Conservation (phyloP, 2,797 vertebrate genomes). For the Tokudaia muenninki region DNA sequence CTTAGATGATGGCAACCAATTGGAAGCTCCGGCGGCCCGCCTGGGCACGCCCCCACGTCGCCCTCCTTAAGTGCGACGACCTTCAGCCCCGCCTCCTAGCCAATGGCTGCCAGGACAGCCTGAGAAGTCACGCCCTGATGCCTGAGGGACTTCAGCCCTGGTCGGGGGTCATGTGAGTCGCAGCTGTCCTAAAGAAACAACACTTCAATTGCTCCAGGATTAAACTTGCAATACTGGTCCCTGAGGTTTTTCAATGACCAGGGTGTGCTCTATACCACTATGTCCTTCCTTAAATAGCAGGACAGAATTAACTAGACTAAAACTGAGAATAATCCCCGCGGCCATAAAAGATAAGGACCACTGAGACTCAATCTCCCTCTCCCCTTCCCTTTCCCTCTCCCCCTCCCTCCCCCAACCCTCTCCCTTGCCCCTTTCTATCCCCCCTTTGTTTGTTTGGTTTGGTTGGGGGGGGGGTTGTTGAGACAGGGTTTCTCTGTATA, state of each 20-base stretch:
- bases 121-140: not conserved
- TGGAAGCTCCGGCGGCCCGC: not conserved
- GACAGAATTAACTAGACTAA: not conserved
- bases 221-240: not conserved
- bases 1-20: slow-evolving; percentile 51
- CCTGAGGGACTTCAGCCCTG: fast-evolving
- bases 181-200: not conserved
- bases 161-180: slow-evolving; percentile 46
- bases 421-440: not conserved
- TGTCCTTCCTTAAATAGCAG: not conserved
- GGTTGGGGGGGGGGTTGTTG: too few relatives aligned
- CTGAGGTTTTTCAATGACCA: not conserved
- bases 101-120: not conserved
- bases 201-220: not conserved
- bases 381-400: not conserved
- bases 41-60: not conserved
- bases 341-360: not conserved
- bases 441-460: not conserved
- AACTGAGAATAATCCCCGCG: not conserved
- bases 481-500: too few relatives aligned
- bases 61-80: too few relatives aligned
- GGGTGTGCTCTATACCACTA: not conserved
- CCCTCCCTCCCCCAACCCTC: fast-evolving
- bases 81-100: not conserved
- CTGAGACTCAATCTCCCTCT: not conserved